These are phyloP conservation scores for Nasonia giraulti DNA, from an alignment of 1,140 invertebrate genomes.

Conservation along the genomic window DNA sequence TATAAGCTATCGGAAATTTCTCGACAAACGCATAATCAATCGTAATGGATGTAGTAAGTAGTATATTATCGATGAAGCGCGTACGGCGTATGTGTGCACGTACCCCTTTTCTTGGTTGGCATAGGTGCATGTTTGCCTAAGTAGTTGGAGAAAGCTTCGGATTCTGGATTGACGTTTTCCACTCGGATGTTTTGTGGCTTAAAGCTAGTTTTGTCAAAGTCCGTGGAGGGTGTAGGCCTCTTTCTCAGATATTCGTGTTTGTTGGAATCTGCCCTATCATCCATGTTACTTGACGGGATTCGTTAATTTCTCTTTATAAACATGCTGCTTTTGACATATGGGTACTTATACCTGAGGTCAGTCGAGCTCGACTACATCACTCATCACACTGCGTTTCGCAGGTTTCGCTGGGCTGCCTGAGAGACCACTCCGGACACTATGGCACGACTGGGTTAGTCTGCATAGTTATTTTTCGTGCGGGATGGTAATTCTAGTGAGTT, in stretches of 20 bases:
- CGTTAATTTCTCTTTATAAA: background rate
- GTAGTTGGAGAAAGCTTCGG: background rate
- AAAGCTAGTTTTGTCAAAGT: constrained; percentile 11
- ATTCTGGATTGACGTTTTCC: constrained; percentile 53
- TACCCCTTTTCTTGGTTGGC: constrained; percentile 15
- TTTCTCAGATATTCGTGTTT: background rate
- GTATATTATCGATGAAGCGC: background rate
- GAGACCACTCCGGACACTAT: no score
- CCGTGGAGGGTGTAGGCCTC: background rate
- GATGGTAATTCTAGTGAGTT: no score
- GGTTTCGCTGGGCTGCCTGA: no score
- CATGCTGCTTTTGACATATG: constrained; percentile 7
- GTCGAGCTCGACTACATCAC: background rate
- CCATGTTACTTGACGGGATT: constrained; percentile 10
- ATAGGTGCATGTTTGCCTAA: constrained; percentile 44
- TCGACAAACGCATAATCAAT: background rate
- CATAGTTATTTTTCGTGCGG: background rate
- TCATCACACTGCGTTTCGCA: background rate
- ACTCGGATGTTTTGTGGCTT: constrained; percentile 45
- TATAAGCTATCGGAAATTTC: background rate
- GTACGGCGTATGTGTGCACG: background rate
- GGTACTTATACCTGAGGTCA: background rate
- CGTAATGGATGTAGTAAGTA: background rate
- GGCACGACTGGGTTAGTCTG: no score
- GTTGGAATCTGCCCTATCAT: background rate